A percentile compares a stretch with the other conserved stretches of the same genome.
These are phyloP conservation scores for Drosophila novamexicana DNA, from an alignment of 1,140 invertebrate species.

Conservation along the genomic window DNA sequence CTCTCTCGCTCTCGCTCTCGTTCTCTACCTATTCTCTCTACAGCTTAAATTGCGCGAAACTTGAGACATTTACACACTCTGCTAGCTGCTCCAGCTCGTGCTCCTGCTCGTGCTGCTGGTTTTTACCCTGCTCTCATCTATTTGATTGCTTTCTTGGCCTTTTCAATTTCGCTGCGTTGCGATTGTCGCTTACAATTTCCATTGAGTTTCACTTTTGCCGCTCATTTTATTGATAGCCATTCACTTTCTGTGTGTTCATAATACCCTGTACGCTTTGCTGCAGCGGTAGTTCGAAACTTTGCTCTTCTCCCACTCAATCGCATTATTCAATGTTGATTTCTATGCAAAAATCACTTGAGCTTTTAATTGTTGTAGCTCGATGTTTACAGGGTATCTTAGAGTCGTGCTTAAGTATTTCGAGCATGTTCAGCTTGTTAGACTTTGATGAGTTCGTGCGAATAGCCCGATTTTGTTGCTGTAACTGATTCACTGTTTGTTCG, in stretches of 20 bases:
- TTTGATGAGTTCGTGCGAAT: too few species aligned
- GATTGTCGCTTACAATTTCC: slow-evolving; percentile 26
- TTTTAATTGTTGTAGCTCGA: too few species aligned
- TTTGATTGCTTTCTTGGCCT: slow-evolving; percentile 19
- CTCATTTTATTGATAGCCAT: slow-evolving; percentile 52
- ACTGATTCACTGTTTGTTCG: too few species aligned
- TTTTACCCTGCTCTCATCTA: not conserved
- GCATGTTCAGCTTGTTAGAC: too few species aligned
- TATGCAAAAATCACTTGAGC: too few species aligned
- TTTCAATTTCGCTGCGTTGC: slow-evolving; percentile 53
- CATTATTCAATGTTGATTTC: not conserved
- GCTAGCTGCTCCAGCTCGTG: too few species aligned
- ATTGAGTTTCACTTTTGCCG: slow-evolving; percentile 55
- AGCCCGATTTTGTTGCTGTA: too few species aligned
- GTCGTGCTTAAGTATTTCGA: too few species aligned
- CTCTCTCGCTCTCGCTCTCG: not conserved
- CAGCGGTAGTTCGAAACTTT: too few species aligned
- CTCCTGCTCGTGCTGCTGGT: not conserved
- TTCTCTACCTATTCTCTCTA: too few species aligned
- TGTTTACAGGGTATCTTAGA: too few species aligned
- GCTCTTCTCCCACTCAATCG: too few species aligned
- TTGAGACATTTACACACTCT: not conserved
- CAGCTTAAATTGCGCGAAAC: not conserved
- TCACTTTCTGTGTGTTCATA: slow-evolving; percentile 23
- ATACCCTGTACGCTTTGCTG: slow-evolving; percentile 3